These are phyloP conservation scores for Pentalonia nigronervosa DNA, from an alignment of 1,140 invertebrate species.

Conservation along the genomic window DNA sequence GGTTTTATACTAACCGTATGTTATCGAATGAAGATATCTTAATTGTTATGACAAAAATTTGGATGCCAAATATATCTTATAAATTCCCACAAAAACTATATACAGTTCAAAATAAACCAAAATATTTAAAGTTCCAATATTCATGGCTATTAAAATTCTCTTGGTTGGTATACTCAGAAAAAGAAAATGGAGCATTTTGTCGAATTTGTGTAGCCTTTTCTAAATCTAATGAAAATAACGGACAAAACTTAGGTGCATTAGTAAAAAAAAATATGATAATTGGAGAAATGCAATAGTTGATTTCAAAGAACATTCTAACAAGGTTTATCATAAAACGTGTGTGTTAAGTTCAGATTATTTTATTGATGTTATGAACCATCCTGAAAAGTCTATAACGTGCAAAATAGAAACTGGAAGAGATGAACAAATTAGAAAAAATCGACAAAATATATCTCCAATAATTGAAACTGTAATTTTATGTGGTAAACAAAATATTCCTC, in stretches of 20 bases:
- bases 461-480: neutral
- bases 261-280: no score
- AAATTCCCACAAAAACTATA: no score
- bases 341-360: neutral
- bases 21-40: no score
- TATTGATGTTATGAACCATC: neutral
- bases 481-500: neutral
- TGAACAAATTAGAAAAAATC: neutral
- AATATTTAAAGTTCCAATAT: slow-evolving; percentile 2
- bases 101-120: neutral
- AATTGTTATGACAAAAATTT: no score
- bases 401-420: neutral
- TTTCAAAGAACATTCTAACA: neutral
- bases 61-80: no score
- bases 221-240: no score
- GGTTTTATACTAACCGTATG: no score
- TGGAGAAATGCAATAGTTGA: no score
- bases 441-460: neutral
- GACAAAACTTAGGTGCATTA: no score
- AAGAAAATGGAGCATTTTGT: neutral
- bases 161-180: neutral
- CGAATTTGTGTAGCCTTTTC: neutral
- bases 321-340: neutral
- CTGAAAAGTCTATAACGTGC: neutral
- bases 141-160: neutral